Percentiles rank a stretch among this genome's conserved stretches.
These are phyloP conservation scores for Amphilophus citrinellus DNA, from an alignment of 2,113 vertebrate species.

Conservation along the genomic window DNA sequence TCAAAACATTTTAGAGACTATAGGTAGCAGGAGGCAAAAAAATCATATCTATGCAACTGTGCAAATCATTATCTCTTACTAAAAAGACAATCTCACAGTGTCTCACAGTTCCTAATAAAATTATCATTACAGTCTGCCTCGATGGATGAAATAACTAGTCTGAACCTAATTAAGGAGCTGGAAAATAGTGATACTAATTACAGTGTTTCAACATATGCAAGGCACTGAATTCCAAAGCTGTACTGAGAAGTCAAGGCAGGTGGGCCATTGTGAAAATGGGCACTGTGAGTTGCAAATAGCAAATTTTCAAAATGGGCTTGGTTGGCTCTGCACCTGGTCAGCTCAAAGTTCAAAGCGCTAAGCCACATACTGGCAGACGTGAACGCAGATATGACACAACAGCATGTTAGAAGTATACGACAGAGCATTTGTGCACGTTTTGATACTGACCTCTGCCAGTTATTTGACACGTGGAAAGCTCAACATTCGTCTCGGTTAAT, in stretches of 20 bases:
- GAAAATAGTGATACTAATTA: conserved; percentile 52
- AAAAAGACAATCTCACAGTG: conserved; percentile 40
- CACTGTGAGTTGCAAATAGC: neutral
- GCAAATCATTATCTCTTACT: conserved; percentile 43
- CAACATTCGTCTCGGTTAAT: conserved; percentile 10
- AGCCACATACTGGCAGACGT: conserved; percentile 17
- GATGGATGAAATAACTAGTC: conserved; percentile 53
- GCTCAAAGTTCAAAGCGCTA: conserved; percentile 29
- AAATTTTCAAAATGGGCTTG: conserved; percentile 48
- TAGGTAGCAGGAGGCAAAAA: conserved; percentile 31
- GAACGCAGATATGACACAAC: conserved; percentile 10
- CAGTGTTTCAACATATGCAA: conserved; percentile 34
- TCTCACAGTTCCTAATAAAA: conserved; percentile 50
- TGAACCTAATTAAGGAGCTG: conserved; percentile 45
- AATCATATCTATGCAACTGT: conserved; percentile 19
- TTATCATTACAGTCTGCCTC: conserved; percentile 45
- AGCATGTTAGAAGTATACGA: neutral
- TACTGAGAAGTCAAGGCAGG: conserved; percentile 35
- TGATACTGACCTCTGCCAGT: neutral
- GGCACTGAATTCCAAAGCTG: neutral
- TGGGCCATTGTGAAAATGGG: conserved; percentile 11
- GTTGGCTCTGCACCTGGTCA: conserved; percentile 35
- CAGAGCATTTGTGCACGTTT: neutral
- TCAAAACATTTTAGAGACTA: conserved; percentile 29
- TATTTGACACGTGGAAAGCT: conserved; percentile 13